Conservation (phyloP, 2,797 vertebrate species). For the Epinephelus malabaricus region DNA sequence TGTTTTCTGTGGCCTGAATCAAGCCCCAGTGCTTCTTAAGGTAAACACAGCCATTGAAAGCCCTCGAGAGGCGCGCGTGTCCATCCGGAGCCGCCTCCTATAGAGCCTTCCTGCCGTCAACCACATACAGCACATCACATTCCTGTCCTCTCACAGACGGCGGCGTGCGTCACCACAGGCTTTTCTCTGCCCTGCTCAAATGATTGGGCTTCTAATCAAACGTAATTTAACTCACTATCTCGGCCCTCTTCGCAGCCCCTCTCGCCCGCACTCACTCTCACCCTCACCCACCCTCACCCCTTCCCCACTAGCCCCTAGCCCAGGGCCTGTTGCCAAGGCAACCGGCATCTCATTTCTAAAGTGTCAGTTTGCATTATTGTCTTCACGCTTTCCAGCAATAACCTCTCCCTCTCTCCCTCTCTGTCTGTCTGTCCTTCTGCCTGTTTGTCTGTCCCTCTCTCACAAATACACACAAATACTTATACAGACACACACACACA, state of each 20-base stretch:
- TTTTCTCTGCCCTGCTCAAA: slow-evolving; percentile 93
- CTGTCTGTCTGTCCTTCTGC: slow-evolving; percentile 29
- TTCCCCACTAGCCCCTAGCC: slow-evolving; percentile 91
- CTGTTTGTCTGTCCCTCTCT: not conserved
- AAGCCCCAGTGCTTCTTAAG: slow-evolving; percentile 22
- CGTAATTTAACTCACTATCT: slow-evolving; percentile 96
- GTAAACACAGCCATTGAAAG: slow-evolving; percentile 44
- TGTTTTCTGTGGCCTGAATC: slow-evolving; percentile 28
- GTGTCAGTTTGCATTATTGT: slow-evolving; percentile 99
- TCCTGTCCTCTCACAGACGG: slow-evolving; percentile 56
- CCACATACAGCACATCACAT: slow-evolving; percentile 18
- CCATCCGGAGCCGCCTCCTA: slow-evolving; percentile 12
- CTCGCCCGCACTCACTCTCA: slow-evolving; percentile 81
- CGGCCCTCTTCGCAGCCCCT: slow-evolving; percentile 88
- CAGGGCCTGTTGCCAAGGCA: slow-evolving; percentile 96
- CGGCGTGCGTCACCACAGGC: slow-evolving; percentile 80
- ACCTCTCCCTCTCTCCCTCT: slow-evolving; percentile 80
- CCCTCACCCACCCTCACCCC: slow-evolving; percentile 86
- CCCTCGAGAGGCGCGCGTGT: slow-evolving; percentile 26
- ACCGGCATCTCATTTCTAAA: slow-evolving; percentile 99
- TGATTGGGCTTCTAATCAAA: slow-evolving; percentile 99
- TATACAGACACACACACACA: too few relatives aligned
- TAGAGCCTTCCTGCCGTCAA: not conserved
- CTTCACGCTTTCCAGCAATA: slow-evolving; percentile 97
- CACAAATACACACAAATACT: too few relatives aligned